A percentile compares a stretch with the other conserved stretches of the same genome.
These are phyloP conservation scores for Melanargia galathea DNA, from an alignment of 2,888 invertebrate genomes.

Conservation along the genomic window DNA sequence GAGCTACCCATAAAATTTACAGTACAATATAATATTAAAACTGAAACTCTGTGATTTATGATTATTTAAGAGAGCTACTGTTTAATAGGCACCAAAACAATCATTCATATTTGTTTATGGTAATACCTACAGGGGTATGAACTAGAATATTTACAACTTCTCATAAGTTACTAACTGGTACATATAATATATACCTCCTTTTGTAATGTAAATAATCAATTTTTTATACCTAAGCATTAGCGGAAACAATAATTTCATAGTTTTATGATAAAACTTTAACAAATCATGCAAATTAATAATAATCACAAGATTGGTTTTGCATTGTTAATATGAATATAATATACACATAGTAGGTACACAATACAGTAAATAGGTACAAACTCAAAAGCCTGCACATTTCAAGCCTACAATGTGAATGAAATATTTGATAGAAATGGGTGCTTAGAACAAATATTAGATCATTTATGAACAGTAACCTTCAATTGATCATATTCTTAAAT, in stretches of 20 bases:
- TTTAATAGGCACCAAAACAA: too few relatives aligned
- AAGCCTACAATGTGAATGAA: constrained; percentile 34
- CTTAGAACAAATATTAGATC: constrained; percentile 33
- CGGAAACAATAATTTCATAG: neutral
- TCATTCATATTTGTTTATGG: neutral
- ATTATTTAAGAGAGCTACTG: too few relatives aligned
- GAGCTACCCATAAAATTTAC: neutral
- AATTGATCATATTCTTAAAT: constrained; percentile 35
- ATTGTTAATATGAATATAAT: neutral
- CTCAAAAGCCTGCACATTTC: constrained; percentile 20
- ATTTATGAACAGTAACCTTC: constrained; percentile 37
- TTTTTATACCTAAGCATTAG: too few relatives aligned
- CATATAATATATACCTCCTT: neutral
- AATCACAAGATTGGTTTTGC: neutral
- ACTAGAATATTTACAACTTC: too few relatives aligned
- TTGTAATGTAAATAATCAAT: too few relatives aligned
- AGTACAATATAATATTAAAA: neutral
- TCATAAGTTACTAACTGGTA: neutral
- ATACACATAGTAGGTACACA: neutral
- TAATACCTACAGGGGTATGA: too few relatives aligned
- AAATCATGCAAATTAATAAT: constrained; percentile 7
- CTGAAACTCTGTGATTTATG: neutral
- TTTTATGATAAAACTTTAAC: neutral
- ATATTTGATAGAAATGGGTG: constrained; percentile 32
- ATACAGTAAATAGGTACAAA: constrained; percentile 1